A percentile compares a stretch with the other conserved stretches of the same genome.
These are phyloP conservation scores for Nycticebus coucang DNA, from an alignment of 2,113 vertebrate species.

Conservation along the genomic window DNA sequence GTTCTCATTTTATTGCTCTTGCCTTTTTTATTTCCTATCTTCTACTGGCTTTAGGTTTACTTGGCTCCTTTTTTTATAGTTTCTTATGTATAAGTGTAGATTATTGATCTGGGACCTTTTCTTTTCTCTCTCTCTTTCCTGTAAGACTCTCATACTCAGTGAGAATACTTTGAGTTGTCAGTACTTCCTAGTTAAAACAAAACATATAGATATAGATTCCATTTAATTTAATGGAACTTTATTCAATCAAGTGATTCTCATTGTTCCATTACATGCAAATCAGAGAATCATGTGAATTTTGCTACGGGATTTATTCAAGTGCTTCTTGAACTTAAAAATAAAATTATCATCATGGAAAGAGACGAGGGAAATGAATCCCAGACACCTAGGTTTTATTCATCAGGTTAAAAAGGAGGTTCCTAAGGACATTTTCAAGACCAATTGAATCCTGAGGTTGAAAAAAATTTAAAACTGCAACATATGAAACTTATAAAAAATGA, in stretches of 20 bases:
- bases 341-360: constrained; percentile 76
- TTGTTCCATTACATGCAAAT: constrained; percentile 69
- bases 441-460: constrained; percentile 79
- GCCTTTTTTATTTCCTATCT: background rate
- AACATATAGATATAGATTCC: background rate
- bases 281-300: constrained; percentile 75
- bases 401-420: constrained; percentile 43
- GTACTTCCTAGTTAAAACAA: background rate
- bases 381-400: constrained; percentile 63
- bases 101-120: background rate
- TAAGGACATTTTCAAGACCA: constrained; percentile 76
- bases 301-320: constrained; percentile 82
- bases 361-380: constrained; percentile 71
- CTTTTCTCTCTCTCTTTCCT: background rate
- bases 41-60: background rate
- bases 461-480: constrained; percentile 78
- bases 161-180: background rate
- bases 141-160: background rate
- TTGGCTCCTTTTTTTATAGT: background rate
- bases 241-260: background rate
- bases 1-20: background rate
- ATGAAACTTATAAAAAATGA: constrained; percentile 85
- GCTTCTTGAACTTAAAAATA: constrained; percentile 79
- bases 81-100: background rate
- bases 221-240: background rate